These are phyloP conservation scores for Vulpes lagopus DNA, from an alignment of 2,113 vertebrate species.

Conservation along the genomic window DNA sequence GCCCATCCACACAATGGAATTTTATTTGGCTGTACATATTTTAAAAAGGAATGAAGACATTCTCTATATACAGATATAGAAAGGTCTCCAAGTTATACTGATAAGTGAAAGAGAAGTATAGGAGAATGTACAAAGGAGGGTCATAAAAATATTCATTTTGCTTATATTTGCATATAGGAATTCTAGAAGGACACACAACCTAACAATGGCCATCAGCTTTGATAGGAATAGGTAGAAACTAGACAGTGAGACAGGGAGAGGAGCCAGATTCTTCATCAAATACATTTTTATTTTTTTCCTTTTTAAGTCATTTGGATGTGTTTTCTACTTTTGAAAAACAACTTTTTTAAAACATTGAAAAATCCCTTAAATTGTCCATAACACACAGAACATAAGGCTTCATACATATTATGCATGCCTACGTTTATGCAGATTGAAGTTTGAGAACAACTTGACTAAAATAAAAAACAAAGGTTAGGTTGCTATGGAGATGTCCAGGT, in stretches of 20 bases:
- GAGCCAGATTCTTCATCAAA: background rate
- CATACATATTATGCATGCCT: background rate
- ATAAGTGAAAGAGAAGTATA: background rate
- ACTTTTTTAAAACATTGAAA: background rate
- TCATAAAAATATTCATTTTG: background rate
- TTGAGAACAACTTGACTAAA: background rate
- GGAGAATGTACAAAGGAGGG: background rate
- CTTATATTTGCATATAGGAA: background rate
- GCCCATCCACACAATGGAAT: background rate
- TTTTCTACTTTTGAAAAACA: background rate
- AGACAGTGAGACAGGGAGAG: background rate
- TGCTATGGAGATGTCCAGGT: background rate
- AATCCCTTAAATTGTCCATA: background rate
- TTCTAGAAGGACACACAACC: background rate
- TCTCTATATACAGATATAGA: background rate
- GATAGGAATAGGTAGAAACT: background rate
- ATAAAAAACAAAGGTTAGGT: background rate
- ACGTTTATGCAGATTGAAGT: background rate
- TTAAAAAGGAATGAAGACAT: background rate
- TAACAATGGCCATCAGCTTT: background rate
- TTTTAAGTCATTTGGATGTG: background rate
- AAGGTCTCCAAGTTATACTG: background rate
- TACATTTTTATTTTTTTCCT: background rate
- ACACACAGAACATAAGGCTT: background rate
- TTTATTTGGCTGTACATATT: background rate